A percentile compares a stretch with the other conserved stretches of the same genome.
Evolutionary conservation across 1,140 invertebrate species (phyloP).

Genomic region (Microplitis demolitor): DNA sequence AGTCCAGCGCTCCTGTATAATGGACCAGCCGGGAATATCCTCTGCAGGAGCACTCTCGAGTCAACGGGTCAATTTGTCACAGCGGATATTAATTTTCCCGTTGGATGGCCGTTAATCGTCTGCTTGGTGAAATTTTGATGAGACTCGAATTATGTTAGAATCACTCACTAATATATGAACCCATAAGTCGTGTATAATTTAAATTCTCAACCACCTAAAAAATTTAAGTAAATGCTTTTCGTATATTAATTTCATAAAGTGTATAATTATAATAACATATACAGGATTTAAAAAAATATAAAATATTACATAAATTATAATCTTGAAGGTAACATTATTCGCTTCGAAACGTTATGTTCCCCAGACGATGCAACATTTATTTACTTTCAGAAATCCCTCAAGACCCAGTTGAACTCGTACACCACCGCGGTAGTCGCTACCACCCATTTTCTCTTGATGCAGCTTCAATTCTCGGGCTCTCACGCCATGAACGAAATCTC

Average conservation of each 20-base stretch:
- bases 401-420: not conserved
- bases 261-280: not conserved
- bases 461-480: not conserved
- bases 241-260: not conserved
- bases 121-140: not conserved
- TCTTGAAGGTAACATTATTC: not conserved
- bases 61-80: conserved; percentile 27
- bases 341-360: not conserved
- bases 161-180: not conserved
- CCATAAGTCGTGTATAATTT: not conserved
- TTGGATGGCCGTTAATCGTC: conserved; percentile 29
- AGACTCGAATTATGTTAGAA: not conserved
- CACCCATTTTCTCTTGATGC: not conserved
- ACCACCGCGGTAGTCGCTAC: too few relatives aligned
- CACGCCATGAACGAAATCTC: not conserved
- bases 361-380: not conserved
- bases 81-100: conserved; percentile 33
- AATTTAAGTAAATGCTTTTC: not conserved
- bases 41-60: conserved; percentile 11
- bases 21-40: conserved; percentile 17
- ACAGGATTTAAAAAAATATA: too few relatives aligned
- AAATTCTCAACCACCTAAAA: too few relatives aligned
- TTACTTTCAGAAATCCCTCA: not conserved
- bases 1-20: conserved; percentile 1
- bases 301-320: not conserved